phyloP scores from a whole-genome alignment of 2,888 invertebrate species.

The Amiota mariae region DNA sequence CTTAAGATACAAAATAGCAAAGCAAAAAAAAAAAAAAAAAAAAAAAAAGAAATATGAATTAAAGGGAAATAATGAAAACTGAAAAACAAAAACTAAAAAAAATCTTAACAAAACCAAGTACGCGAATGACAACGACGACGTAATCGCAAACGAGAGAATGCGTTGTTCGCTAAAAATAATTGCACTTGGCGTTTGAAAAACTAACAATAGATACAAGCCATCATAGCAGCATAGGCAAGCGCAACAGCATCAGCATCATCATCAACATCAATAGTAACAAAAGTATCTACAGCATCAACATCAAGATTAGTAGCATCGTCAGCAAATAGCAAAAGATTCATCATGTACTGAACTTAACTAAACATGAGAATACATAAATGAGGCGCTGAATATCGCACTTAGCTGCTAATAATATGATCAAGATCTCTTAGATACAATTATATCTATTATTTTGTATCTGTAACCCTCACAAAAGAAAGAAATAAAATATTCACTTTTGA shows the following conservation, averaged over 20 bases:
- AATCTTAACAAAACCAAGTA: constrained; percentile 29
- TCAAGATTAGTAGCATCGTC: not conserved
- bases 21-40: not conserved
- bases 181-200: constrained; percentile 43
- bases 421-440: too few species aligned
- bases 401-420: too few species aligned
- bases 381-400: not conserved
- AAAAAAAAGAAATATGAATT: not conserved
- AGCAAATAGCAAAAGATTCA: constrained; percentile 17
- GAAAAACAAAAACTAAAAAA: not conserved
- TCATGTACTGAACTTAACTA: not conserved
- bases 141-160: constrained; percentile 38
- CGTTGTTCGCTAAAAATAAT: constrained; percentile 54
- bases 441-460: too few species aligned
- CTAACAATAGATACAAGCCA: constrained; percentile 29
- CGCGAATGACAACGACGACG: not conserved
- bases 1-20: not conserved
- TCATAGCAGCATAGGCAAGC: constrained; percentile 5
- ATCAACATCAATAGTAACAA: not conserved
- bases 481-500: too few species aligned
- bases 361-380: not conserved
- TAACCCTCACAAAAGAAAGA: too few species aligned
- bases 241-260: constrained; percentile 8
- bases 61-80: not conserved
- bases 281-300: not conserved